These are phyloP conservation scores for Orientallactaga sibirica DNA, from an alignment of 2,797 vertebrate genomes.

Conservation along the genomic window DNA sequence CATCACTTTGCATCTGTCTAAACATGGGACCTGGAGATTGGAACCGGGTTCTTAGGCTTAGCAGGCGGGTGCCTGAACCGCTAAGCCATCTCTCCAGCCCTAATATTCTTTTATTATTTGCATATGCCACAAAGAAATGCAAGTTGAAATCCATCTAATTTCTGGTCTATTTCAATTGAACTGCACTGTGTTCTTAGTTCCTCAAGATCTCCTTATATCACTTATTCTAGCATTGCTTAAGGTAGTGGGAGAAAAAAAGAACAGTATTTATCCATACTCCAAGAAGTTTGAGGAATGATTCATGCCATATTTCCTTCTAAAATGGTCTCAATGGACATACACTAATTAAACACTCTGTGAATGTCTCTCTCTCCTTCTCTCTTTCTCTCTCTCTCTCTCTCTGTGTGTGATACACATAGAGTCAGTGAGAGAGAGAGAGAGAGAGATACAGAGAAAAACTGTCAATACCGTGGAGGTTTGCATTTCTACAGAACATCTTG, in stretches of 20 bases:
- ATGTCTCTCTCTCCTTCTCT: too few relatives aligned
- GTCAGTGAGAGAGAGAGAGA: not conserved
- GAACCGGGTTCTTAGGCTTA: too few relatives aligned
- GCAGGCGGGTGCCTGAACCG: too few relatives aligned
- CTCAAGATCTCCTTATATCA: not conserved
- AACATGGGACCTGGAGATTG: too few relatives aligned
- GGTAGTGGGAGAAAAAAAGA: not conserved
- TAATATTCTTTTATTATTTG: not conserved
- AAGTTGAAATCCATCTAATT: not conserved
- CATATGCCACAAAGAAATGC: not conserved
- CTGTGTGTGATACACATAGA: not conserved
- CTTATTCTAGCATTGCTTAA: conserved; percentile 13
- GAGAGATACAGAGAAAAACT: too few relatives aligned
- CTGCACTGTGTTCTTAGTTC: not conserved
- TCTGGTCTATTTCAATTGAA: not conserved
- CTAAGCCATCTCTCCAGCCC: too few relatives aligned
- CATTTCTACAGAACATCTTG: not conserved
- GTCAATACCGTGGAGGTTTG: not conserved
- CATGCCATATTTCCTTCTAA: not conserved
- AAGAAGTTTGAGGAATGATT: not conserved
- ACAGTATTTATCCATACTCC: not conserved
- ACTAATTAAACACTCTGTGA: not conserved
- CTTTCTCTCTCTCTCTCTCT: too few relatives aligned
- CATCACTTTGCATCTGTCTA: too few relatives aligned
- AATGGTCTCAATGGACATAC: not conserved